These are phyloP conservation scores for Elanus axillaris DNA, from an alignment of 2,113 vertebrate genomes.

Conservation along the genomic window DNA sequence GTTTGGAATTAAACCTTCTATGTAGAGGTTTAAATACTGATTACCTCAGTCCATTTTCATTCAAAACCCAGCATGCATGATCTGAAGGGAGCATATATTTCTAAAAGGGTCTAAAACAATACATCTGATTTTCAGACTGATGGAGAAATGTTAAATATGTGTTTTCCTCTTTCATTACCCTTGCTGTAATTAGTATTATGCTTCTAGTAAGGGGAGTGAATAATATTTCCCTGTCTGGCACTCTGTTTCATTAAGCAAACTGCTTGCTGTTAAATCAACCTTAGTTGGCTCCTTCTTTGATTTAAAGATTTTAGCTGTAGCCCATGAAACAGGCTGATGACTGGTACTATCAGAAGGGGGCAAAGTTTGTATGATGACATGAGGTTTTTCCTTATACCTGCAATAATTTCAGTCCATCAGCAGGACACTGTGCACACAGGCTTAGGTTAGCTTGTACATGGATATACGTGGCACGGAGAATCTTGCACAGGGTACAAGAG, in stretches of 20 bases:
- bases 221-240: background rate
- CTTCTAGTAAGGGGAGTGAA: background rate
- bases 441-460: background rate
- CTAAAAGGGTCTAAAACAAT: background rate
- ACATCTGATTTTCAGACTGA: background rate
- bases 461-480: accelerated
- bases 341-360: background rate
- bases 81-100: background rate
- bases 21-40: background rate
- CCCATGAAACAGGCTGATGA: background rate
- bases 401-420: background rate
- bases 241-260: background rate
- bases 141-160: background rate
- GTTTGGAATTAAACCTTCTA: background rate
- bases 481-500: background rate
- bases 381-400: background rate
- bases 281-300: background rate
- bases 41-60: background rate
- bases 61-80: background rate
- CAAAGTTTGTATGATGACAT: accelerated
- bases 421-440: background rate
- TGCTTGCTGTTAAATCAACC: background rate
- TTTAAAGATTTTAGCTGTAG: background rate
- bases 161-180: background rate
- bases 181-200: background rate